These are phyloP conservation scores for Paratrypauchen microcephalus DNA, from an alignment of 2,797 vertebrate species.

Conservation along the genomic window DNA sequence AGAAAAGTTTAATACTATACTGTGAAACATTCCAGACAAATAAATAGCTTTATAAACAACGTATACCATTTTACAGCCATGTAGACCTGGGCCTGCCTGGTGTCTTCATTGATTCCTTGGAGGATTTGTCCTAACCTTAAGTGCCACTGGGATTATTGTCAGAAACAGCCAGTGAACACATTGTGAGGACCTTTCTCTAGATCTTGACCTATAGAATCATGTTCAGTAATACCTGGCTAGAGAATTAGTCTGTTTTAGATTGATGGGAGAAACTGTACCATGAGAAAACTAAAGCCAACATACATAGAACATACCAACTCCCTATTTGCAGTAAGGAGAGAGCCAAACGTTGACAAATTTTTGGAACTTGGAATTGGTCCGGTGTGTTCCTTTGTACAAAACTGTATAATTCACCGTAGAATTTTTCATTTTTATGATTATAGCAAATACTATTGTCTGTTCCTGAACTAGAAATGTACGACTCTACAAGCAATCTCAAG, in stretches of 20 bases:
- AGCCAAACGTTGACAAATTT: background rate
- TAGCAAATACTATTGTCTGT: background rate
- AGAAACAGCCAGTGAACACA: no score
- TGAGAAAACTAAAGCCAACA: background rate
- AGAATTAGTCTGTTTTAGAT: background rate
- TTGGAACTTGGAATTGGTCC: background rate
- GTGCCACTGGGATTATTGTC: no score
- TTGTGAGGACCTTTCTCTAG: no score
- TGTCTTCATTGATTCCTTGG: no score
- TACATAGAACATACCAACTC: no score
- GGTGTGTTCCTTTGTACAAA: background rate
- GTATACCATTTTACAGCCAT: no score
- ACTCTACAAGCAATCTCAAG: background rate
- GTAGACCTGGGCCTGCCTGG: no score
- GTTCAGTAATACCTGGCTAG: background rate
- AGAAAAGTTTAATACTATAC: no score
- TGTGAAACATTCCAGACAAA: no score
- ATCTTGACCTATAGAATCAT: background rate
- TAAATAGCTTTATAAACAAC: no score
- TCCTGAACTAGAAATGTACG: background rate
- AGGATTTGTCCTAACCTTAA: no score
- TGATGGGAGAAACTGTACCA: background rate
- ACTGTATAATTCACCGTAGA: background rate
- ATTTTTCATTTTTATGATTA: background rate
- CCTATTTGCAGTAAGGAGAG: no score